Evolutionary conservation across 2,113 vertebrate species (phyloP).

Genomic region (Gambusia affinis): DNA sequence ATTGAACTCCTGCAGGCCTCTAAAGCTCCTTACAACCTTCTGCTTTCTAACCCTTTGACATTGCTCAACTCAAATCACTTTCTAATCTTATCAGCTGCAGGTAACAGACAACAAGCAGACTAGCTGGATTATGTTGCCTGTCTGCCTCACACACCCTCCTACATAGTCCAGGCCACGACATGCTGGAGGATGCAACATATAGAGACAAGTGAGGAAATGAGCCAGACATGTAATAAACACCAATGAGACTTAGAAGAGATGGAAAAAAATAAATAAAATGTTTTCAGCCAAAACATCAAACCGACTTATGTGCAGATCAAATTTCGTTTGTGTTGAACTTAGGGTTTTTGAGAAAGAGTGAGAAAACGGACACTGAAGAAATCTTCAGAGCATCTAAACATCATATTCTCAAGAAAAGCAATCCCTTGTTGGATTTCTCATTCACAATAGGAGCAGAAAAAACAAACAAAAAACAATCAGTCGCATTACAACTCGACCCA

Average conservation of each 20-base stretch:
- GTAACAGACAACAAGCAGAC: slow-evolving; percentile 69
- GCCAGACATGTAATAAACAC: slow-evolving; percentile 15
- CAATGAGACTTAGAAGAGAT: slow-evolving; percentile 17
- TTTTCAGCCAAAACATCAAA: slow-evolving; percentile 6
- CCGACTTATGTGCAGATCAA: background rate
- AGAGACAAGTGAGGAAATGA: slow-evolving; percentile 34
- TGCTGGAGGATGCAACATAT: slow-evolving; percentile 20
- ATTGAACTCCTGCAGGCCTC: slow-evolving; percentile 19
- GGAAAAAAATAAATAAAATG: slow-evolving; percentile 9
- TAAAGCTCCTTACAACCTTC: background rate
- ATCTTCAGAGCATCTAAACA: slow-evolving; percentile 39
- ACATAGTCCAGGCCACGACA: slow-evolving; percentile 11
- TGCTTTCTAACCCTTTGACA: slow-evolving; percentile 13
- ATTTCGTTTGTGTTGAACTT: slow-evolving; percentile 7
- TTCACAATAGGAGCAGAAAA: slow-evolving; percentile 29
- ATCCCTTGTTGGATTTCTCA: slow-evolving; percentile 51
- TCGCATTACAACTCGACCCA: slow-evolving; percentile 6
- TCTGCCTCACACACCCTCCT: background rate
- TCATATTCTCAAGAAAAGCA: slow-evolving; percentile 58
- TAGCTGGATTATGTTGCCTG: slow-evolving; percentile 56
- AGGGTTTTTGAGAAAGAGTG: background rate
- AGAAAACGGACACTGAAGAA: slow-evolving; percentile 4
- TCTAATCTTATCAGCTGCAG: slow-evolving; percentile 65
- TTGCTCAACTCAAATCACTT: slow-evolving; percentile 47
- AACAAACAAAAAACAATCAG: slow-evolving; percentile 23